A percentile compares a stretch with the other conserved stretches of the same genome.
phyloP scores from a whole-genome alignment of 2,113 vertebrate species.

The Strix aluco region DNA sequence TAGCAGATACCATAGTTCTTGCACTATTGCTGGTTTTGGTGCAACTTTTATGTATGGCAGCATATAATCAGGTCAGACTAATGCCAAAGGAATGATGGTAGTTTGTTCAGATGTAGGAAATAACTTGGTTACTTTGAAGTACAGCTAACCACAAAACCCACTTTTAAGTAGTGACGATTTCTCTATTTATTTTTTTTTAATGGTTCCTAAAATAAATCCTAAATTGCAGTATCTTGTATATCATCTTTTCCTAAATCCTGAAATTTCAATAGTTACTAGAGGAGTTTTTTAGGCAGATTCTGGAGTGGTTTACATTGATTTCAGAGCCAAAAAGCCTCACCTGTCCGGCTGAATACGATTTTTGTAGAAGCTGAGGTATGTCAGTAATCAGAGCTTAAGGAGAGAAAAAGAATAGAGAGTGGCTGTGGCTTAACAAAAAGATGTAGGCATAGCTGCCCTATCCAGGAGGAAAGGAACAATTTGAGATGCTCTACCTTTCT shows the following conservation, averaged over 20 bases:
- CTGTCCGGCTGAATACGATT: background rate
- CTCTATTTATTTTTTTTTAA: background rate
- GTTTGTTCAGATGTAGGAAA: background rate
- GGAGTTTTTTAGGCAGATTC: background rate
- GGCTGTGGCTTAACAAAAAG: background rate
- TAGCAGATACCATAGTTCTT: background rate
- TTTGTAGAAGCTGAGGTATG: background rate
- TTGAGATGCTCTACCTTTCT: background rate
- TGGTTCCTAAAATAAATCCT: background rate
- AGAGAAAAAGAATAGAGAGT: background rate
- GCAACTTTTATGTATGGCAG: background rate
- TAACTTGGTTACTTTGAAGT: conserved; percentile 17
- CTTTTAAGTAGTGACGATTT: background rate
- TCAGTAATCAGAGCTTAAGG: background rate
- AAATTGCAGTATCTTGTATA: background rate
- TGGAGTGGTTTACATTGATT: background rate
- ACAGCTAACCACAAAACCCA: background rate
- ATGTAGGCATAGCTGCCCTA: background rate
- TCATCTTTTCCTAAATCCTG: background rate
- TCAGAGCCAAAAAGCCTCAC: background rate
- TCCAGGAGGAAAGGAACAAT: background rate
- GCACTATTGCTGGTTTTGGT: background rate
- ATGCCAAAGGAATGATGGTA: background rate
- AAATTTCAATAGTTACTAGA: background rate
- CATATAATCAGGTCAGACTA: background rate